Evolutionary conservation across 2,113 vertebrate genomes (phyloP), one percentile per base, ranked within the genome.

Genomic region (Urocolius indicus): DNA sequence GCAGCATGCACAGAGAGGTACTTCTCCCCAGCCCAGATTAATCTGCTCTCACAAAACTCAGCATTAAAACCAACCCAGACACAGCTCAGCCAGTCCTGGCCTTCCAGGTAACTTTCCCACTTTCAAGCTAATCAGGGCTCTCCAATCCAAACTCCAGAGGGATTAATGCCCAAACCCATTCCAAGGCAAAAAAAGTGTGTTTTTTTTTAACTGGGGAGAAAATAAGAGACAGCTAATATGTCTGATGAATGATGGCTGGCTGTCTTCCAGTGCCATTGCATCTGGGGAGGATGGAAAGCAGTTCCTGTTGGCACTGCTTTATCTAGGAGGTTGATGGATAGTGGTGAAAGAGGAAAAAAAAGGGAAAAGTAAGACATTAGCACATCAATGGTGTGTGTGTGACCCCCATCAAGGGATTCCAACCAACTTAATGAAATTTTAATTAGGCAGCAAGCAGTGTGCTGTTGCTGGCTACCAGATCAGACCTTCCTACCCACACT

Each of bases 401-500:
- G 95, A 96, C 95, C 94, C 93, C 97, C 96, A 96, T 89, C 97
- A 94, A 81, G 95, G 96, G 97, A 97, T 89, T 21, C 22, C 84
- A 98, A 97, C 94, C 94, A 94, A 94, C 94, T 97, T 98, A 97
- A 98, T 98, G 97, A 98, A 98, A 98, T 97, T 98, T 96, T 98
- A 98, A 98, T 98, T 96, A 98, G 97, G 93, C 96, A 94, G 96
- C 92, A 93, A 95, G 97, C 97, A 74, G 96, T 93, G 97, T 83
- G 87, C 98, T 96, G 97, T 97, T 75, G 92, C 97, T 94, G 96
- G 97, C 95, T 94, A 93, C 88, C 90, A 84, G 77, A 90, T 74
- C 82, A 96, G 92, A 78, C 69, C 93, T 94, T 41, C 84, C 73
- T 87, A 89, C 54, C 49, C 21, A 8, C 46, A 3, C 59, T 84